Base-by-base conservation (phyloP, 2,113 vertebrate genomes). In the Geococcyx californianus region DNA sequence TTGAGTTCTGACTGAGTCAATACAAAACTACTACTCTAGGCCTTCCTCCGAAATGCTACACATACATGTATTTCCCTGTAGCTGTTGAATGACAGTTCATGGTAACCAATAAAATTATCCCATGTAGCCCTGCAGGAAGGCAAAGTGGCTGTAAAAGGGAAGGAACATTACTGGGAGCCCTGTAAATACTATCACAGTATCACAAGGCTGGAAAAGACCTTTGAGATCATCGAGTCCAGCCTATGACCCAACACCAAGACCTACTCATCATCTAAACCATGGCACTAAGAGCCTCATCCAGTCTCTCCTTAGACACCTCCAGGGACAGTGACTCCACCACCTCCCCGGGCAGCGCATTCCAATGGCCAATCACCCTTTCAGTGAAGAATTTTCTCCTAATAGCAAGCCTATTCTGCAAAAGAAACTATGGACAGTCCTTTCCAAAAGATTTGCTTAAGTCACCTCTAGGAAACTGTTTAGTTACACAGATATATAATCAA, bases 41-140 rank as follows among this genome's bases (percentile, higher is more conserved):
- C 21, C 42, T 58, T 91, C 59, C 44, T 87, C 24, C 6, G 23
- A 72, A 78, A 31, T 12, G 14, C 47, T 80, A 15, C 23, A 16
- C 38, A 69, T 84, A 55, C 38, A 73, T 82, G 55, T 14, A 34
- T 93, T 84, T 97, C 96, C 81, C 87, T 16, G 5, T 95, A 94
- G 92, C 44, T 70, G 49, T 44, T 54, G 34, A 93, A 84, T 55
- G 10, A 42, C 28, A 54, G 38, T 51, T 12, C 26, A 68, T 9
- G 13, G 19, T 36, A 74, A 60, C 13, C 25, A 82, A 40, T 26
- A 73, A 47, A 89, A 55, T 24, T 31, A 21, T 20, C 24, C 7
- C 5, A 29, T 10, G 13, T 16, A 62, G 23, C 16, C 28, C 8
- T 2, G 3, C 14, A 52, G 8, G 24, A 56, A 19, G 11, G 20